These are phyloP conservation scores for Sterna hirundo DNA, from an alignment of 2,113 vertebrate genomes.

Conservation along the genomic window DNA sequence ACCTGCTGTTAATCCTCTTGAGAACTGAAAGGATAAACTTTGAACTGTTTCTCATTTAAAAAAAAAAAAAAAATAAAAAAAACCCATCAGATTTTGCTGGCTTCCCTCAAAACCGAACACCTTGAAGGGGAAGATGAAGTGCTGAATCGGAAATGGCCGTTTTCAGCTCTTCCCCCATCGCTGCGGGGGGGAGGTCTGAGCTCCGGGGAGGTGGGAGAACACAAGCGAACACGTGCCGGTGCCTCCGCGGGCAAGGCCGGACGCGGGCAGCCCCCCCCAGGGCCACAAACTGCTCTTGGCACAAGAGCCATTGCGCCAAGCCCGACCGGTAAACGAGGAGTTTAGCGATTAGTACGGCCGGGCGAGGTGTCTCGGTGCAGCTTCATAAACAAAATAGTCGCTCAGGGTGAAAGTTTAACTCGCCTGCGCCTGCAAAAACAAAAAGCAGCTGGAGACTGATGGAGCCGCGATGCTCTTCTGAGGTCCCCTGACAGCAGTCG, in stretches of 20 bases:
- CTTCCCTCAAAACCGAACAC: background rate
- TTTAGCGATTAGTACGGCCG: rapidly evolving
- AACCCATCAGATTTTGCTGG: background rate
- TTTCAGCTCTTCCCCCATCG: background rate
- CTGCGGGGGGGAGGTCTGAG: background rate
- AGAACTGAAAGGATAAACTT: background rate
- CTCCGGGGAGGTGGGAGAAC: too few species aligned
- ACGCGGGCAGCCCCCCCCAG: rapidly evolving
- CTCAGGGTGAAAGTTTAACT: background rate
- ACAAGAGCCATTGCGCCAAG: rapidly evolving
- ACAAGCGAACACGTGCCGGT: background rate
- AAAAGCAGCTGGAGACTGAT: background rate
- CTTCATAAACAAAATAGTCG: rapidly evolving
- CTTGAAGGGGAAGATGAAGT: background rate
- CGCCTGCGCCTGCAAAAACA: rapidly evolving
- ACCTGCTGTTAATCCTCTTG: background rate
- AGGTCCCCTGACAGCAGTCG: rapidly evolving
- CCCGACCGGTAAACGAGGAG: rapidly evolving
- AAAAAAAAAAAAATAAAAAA: background rate
- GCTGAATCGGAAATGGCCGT: rapidly evolving
- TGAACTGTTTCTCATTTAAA: background rate
- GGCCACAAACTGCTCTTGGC: background rate
- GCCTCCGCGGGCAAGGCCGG: background rate
- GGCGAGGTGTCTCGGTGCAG: background rate
- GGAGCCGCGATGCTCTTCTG: rapidly evolving